Percentiles rank a stretch among this genome's conserved stretches.
phyloP scores from a whole-genome alignment of 2,888 invertebrate species.

The Heliconius charithonia region DNA sequence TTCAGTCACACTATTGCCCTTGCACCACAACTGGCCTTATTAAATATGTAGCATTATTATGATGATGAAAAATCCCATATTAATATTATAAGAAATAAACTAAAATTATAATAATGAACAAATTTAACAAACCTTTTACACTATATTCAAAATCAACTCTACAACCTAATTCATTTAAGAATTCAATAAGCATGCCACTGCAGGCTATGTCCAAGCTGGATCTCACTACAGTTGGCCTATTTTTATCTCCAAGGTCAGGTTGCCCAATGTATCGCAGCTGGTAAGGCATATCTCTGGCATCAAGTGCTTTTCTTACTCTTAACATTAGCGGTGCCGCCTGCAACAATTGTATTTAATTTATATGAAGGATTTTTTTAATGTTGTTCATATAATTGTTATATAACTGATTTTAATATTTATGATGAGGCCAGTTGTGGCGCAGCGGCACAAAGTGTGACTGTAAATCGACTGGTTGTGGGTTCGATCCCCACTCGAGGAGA shows the following conservation, averaged over 20 bases:
- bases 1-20: no score
- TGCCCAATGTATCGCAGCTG: constrained; percentile 96
- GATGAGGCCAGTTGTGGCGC: no score
- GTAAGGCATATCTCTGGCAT: constrained; percentile 92
- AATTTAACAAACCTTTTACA: constrained; percentile 86
- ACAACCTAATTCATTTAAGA: constrained; percentile 95
- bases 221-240: constrained; percentile 93
- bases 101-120: neutral
- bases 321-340: constrained; percentile 87
- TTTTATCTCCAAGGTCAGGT: constrained; percentile 94
- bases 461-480: no score
- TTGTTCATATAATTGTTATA: neutral
- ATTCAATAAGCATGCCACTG: constrained; percentile 94
- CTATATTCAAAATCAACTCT: constrained; percentile 97
- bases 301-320: constrained; percentile 92
- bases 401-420: neutral
- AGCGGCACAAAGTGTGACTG: no score
- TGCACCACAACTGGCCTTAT: no score
- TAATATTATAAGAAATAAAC: neutral
- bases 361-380: neutral
- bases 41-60: neutral
- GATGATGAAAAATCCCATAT: neutral
- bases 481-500: no score
- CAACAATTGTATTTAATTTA: neutral
- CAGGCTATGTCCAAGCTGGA: constrained; percentile 97